Percentiles rank a stretch among this genome's conserved stretches.
These are phyloP conservation scores for Bombycilla garrulus DNA, from an alignment of 2,113 vertebrate species.

Conservation along the genomic window DNA sequence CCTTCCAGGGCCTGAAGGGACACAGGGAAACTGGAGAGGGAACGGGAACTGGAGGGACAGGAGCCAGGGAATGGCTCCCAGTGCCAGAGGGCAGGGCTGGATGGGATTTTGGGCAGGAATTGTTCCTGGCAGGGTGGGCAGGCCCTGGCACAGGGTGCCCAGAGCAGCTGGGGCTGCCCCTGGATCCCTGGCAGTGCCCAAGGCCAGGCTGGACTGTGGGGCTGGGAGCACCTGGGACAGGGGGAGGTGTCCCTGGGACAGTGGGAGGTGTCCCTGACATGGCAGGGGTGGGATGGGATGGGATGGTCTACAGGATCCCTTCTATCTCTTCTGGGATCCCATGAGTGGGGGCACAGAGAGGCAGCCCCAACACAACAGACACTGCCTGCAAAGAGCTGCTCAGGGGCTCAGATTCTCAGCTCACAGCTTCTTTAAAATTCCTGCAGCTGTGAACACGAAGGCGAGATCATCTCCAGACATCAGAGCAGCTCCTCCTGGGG, in stretches of 20 bases:
- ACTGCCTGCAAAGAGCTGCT: not conserved
- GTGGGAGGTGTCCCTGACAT: no score
- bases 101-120: not conserved
- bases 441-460: not conserved
- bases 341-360: not conserved
- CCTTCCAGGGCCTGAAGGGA: not conserved
- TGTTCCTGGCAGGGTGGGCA: not conserved
- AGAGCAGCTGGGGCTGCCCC: not conserved
- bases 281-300: fast-evolving
- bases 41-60: fast-evolving
- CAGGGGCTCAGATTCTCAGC: not conserved
- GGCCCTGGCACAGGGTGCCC: not conserved
- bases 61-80: fast-evolving
- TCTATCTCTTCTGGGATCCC: not conserved
- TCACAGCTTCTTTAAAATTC: not conserved
- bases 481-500: not conserved
- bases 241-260: not conserved
- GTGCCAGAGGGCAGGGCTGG: fast-evolving
- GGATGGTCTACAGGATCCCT: fast-evolving
- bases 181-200: not conserved
- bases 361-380: not conserved
- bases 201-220: not conserved
- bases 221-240: not conserved
- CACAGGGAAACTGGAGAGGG: not conserved
- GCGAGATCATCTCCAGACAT: not conserved